Evolutionary conservation across 2,888 invertebrate species (phyloP), one percentile per base, ranked within the genome.

Genomic region (Melanostoma mellinum): DNA sequence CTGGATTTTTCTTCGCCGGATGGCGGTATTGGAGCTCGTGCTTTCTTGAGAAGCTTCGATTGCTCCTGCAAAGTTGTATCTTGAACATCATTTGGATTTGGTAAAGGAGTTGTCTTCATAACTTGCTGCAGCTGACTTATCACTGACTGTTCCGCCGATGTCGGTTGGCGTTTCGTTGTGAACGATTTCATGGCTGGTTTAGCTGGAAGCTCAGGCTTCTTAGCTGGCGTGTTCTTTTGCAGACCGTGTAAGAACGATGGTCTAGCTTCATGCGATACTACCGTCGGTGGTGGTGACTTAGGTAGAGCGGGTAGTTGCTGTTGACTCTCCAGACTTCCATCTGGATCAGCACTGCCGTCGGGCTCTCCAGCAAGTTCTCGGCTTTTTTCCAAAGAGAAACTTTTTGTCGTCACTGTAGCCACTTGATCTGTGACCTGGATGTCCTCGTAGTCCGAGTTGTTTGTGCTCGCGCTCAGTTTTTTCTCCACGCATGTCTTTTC

Each of bases 331-430:
- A 90, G 77, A 1, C 93, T 91, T 50, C 95, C 94, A 87, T 96
- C 96, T 0, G 96, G 95, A 91, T 96, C 96, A 9, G 96, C 96
- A 87, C 95, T 94, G n/a, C 97, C 96, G 88, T 97, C 97, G 0
- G 97, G 97, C 88, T 96, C 96, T 6, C 96, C 97, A 6, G 96
- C 96, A 86, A 95, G 91, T 88, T 97, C 96, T 36, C 96, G 92
- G 89, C 95, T 96, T 85, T 93, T 92, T 61, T 94, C 94, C 35
- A 88, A 93, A 0, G 80, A 53, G 35, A 87, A 86, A 32, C 81
- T 85, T 58, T 87, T 87, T 5, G 65, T 50, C 32, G 69, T 30
- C 4, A 61, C 60, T 0, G 68, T 5, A 38, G 69, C 67, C 56
- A 89, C 89, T 56, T 87, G 85, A 78, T 90, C 89, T 0, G 88